Evolutionary conservation across 2,888 invertebrate genomes (phyloP).

Genomic region (Aradus depressus): DNA sequence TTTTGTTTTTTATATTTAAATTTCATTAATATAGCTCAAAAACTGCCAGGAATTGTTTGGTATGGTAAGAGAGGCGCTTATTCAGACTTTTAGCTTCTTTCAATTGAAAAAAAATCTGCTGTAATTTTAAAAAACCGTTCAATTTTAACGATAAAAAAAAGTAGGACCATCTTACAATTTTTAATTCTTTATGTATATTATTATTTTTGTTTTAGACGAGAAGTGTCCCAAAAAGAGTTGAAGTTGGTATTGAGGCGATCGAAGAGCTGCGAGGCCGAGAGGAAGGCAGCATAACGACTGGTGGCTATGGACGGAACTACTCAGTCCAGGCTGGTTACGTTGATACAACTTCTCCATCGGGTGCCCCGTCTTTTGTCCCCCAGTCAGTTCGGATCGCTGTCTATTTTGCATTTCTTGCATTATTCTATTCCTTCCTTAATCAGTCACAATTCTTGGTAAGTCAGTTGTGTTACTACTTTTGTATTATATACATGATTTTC

Average conservation of each 20-base stretch:
- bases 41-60: too few species aligned
- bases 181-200: neutral
- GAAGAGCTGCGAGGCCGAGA: slow-evolving; percentile 14
- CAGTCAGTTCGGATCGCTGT: slow-evolving; percentile 5
- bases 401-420: slow-evolving; percentile 5
- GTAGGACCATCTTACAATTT: neutral
- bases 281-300: slow-evolving; percentile 7
- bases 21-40: too few species aligned
- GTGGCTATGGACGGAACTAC: too few species aligned
- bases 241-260: slow-evolving; percentile 20
- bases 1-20: too few species aligned
- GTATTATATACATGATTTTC: too few species aligned
- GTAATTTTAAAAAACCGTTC: neutral
- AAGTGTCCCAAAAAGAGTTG: slow-evolving; percentile 6
- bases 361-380: too few species aligned
- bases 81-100: too few species aligned
- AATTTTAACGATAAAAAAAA: neutral
- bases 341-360: too few species aligned
- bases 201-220: slow-evolving; percentile 3
- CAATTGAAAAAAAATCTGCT: too few species aligned
- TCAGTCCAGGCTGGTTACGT: too few species aligned
- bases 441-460: slow-evolving; percentile 19
- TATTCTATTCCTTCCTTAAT: slow-evolving; percentile 8
- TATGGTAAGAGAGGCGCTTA: too few species aligned
- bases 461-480: too few species aligned